These are phyloP conservation scores for Apogon talboti DNA, from an alignment of 2,797 vertebrate genomes.

Conservation along the genomic window DNA sequence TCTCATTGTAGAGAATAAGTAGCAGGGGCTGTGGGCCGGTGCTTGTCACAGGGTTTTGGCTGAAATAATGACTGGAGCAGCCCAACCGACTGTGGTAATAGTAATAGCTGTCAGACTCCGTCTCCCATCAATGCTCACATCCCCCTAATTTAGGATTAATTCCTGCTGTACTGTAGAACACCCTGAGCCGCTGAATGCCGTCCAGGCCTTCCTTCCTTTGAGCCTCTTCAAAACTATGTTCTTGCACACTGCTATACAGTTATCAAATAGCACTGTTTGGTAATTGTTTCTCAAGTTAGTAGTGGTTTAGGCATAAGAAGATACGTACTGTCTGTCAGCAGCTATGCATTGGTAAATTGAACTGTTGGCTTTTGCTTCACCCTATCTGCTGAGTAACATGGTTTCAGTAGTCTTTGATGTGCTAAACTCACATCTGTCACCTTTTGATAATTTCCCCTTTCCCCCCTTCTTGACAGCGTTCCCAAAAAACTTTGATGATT, in stretches of 20 bases:
- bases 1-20: conserved; percentile 69
- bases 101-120: conserved; percentile 74
- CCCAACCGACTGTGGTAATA: conserved; percentile 70
- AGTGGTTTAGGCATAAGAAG: conserved; percentile 9
- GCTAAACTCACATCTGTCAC: conserved; percentile 32
- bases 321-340: background rate
- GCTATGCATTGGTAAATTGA: conserved; percentile 12
- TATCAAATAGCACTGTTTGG: too few relatives aligned
- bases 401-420: conserved; percentile 45
- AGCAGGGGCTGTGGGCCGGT: conserved; percentile 60
- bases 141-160: conserved; percentile 77
- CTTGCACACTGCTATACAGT: conserved; percentile 36
- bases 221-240: conserved; percentile 47
- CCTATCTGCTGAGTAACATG: conserved; percentile 17
- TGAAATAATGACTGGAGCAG: conserved; percentile 78
- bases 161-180: conserved; percentile 53
- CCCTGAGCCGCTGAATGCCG: conserved; percentile 39
- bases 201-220: conserved; percentile 47
- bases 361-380: conserved; percentile 28
- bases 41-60: conserved; percentile 72
- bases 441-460: conserved; percentile 34
- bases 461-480: conserved; percentile 12
- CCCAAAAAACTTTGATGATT: conserved; percentile 52
- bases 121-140: conserved; percentile 73
- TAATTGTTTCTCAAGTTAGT: conserved; percentile 20